Conservation (phyloP, 2,113 vertebrate genomes). For the Scopus umbretta region DNA sequence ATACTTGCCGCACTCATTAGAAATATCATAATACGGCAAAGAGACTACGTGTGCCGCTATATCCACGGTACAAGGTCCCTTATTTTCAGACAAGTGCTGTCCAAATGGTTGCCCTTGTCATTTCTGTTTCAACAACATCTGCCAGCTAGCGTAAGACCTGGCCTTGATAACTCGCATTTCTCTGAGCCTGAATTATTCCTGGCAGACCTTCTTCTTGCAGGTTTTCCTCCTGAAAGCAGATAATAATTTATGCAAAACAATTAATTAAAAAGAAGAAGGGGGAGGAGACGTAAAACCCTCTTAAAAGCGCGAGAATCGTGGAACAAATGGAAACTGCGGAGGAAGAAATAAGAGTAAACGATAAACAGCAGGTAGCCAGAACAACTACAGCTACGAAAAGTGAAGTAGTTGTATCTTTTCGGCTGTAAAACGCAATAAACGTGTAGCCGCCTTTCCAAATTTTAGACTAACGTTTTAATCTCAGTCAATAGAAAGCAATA, state of each 20-base stretch:
- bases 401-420: background rate
- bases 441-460: background rate
- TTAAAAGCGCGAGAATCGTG: background rate
- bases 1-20: background rate
- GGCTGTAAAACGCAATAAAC: background rate
- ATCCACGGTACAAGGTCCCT: background rate
- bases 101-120: background rate
- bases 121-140: conserved; percentile 6
- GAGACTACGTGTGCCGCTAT: background rate
- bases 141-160: background rate
- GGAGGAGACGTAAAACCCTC: background rate
- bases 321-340: background rate
- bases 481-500: background rate
- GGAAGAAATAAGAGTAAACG: background rate
- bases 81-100: background rate
- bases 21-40: background rate
- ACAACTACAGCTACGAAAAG: background rate
- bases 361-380: background rate
- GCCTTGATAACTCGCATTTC: conserved; percentile 1
- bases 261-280: background rate
- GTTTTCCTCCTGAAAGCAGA: background rate
- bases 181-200: background rate
- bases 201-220: background rate
- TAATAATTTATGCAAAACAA: background rate
- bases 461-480: background rate